Conservation (phyloP, 2,888 invertebrate genomes). For the Drosophila gaucha region DNA sequence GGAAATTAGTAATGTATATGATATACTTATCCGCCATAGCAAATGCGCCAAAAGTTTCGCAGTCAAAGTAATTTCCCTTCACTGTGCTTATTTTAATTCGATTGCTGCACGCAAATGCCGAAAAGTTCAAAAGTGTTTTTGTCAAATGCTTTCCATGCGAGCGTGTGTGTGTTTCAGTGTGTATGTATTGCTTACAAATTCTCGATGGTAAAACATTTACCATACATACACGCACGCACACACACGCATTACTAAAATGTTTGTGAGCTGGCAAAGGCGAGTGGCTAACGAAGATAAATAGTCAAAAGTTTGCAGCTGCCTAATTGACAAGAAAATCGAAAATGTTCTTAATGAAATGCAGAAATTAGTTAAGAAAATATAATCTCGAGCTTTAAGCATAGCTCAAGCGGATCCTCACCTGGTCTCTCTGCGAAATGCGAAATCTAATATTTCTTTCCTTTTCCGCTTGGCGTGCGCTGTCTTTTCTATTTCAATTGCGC, state of each 20-base stretch:
- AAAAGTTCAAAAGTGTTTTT: conserved; percentile 55
- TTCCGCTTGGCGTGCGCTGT: not conserved
- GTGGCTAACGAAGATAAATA: conserved; percentile 72
- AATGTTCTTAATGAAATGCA: conserved; percentile 69
- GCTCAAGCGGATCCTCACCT: conserved; percentile 2
- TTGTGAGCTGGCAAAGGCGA: conserved; percentile 12
- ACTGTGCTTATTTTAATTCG: conserved; percentile 45
- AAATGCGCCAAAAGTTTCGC: conserved; percentile 25
- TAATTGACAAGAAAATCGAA: conserved; percentile 78
- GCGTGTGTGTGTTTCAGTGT: not conserved
- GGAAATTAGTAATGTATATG: conserved; percentile 62
- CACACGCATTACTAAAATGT: conserved; percentile 13
- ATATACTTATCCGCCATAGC: conserved; percentile 38
- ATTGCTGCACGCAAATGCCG: conserved; percentile 42
- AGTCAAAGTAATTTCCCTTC: conserved; percentile 43
- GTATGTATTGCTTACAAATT: conserved; percentile 5
- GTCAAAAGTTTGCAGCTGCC: conserved; percentile 66
- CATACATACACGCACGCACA: conserved; percentile 18
- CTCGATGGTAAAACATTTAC: conserved; percentile 15
- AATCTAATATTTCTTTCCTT: conserved; percentile 12
- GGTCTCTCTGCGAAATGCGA: not conserved
- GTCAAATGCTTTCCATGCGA: conserved; percentile 27
- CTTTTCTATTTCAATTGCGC: conserved; percentile 1
- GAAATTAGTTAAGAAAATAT: conserved; percentile 49
- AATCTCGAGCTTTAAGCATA: conserved; percentile 20